These are phyloP conservation scores for Biston betularia DNA, from an alignment of 2,888 invertebrate species.

Conservation along the genomic window DNA sequence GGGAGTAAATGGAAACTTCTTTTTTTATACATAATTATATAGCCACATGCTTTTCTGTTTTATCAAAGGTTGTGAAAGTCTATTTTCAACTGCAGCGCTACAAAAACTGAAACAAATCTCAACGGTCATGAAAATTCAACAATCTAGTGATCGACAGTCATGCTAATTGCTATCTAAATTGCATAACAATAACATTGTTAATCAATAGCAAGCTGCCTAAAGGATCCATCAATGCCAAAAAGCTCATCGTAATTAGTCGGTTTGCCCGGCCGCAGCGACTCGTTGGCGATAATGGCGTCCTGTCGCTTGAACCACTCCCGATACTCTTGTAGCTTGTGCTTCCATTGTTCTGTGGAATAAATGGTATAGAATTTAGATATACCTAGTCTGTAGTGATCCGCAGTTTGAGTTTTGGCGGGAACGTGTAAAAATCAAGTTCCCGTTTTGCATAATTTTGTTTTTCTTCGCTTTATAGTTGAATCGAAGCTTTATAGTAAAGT, in stretches of 20 bases:
- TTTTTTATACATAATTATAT: too few relatives aligned
- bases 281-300: conserved; percentile 91
- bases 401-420: too few relatives aligned
- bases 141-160: conserved; percentile 6
- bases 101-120: too few relatives aligned
- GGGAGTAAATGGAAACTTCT: too few relatives aligned
- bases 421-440: too few relatives aligned
- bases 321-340: conserved; percentile 90
- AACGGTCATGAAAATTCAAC: background rate
- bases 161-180: conserved; percentile 3
- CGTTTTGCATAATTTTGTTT: too few relatives aligned
- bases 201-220: conserved; percentile 93
- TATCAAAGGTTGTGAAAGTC: background rate
- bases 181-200: conserved; percentile 55
- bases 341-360: conserved; percentile 89
- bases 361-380: background rate
- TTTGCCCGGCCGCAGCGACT: conserved; percentile 91
- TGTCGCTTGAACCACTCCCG: conserved; percentile 93
- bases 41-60: background rate
- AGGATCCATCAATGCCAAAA: conserved; percentile 95
- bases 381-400: too few relatives aligned
- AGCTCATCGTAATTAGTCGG: conserved; percentile 94
- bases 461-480: too few relatives aligned
- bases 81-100: too few relatives aligned
- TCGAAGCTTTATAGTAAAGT: too few relatives aligned